These are phyloP conservation scores for Pygoscelis adeliae DNA, from an alignment of 2,113 vertebrate genomes.

Conservation along the genomic window DNA sequence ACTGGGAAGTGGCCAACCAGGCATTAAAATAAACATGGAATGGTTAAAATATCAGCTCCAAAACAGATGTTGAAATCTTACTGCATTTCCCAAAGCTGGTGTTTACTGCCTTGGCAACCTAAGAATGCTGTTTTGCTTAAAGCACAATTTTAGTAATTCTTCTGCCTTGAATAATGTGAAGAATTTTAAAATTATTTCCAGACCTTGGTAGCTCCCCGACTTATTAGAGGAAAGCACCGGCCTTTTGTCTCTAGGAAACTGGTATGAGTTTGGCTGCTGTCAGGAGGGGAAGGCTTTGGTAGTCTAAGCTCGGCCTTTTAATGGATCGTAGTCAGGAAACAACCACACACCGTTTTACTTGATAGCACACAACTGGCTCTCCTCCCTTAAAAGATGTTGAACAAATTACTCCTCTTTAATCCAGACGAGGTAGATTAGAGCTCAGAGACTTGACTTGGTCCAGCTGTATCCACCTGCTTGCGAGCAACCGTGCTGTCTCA, in stretches of 20 bases:
- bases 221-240: not conserved
- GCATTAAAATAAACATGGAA: constrained; percentile 47
- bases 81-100: constrained; percentile 61
- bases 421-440: constrained; percentile 69
- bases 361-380: constrained; percentile 29
- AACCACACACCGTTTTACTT: constrained; percentile 36
- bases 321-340: constrained; percentile 47
- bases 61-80: constrained; percentile 65
- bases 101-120: constrained; percentile 66
- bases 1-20: constrained; percentile 5
- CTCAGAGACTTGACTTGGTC: constrained; percentile 50
- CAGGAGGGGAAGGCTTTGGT: constrained; percentile 50
- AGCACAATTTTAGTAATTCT: constrained; percentile 66
- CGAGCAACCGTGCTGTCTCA: not conserved
- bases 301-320: constrained; percentile 47
- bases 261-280: constrained; percentile 24
- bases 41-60: constrained; percentile 49
- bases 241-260: constrained; percentile 40
- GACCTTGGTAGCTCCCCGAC: constrained; percentile 42
- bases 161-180: constrained; percentile 68
- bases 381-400: constrained; percentile 51
- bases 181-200: constrained; percentile 69
- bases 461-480: constrained; percentile 56
- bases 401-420: constrained; percentile 71
- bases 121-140: constrained; percentile 67